Percentiles rank a stretch among this genome's conserved stretches.
Conservation (phyloP, 1,140 invertebrate species). For the Hycleus cichorii region DNA sequence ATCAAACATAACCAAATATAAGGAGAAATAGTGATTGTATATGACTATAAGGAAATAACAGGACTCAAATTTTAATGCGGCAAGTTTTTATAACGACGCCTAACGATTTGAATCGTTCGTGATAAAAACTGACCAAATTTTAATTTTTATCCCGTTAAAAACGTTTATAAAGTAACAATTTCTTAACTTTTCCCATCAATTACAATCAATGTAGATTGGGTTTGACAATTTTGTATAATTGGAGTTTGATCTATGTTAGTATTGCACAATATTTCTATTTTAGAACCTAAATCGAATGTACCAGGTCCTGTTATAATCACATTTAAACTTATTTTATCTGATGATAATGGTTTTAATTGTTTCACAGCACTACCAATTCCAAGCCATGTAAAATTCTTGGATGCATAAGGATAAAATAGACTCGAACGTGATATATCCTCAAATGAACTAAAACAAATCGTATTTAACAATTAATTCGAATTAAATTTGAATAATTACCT, state of each 20-base stretch:
- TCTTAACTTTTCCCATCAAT: constrained; percentile 18
- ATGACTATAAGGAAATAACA: too few species aligned
- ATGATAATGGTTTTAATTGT: constrained; percentile 30
- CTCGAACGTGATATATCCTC: constrained; percentile 5
- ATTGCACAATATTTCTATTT: constrained; percentile 35
- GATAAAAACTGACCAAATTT: too few species aligned
- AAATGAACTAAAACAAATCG: not conserved
- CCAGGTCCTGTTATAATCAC: constrained; percentile 34
- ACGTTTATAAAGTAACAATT: not conserved
- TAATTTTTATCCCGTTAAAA: not conserved
- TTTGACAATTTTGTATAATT: constrained; percentile 33
- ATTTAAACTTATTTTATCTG: constrained; percentile 28
- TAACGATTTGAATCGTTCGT: too few species aligned
- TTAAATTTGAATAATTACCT: constrained; percentile 23
- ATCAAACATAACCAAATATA: too few species aligned
- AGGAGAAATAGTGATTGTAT: too few species aligned
- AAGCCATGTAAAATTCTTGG: constrained; percentile 37
- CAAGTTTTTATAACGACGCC: too few species aligned
- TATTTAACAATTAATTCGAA: not conserved
- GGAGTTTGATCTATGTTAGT: constrained; percentile 18
- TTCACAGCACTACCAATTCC: constrained; percentile 26
- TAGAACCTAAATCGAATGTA: constrained; percentile 37
- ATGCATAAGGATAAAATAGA: constrained; percentile 29
- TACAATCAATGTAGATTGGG: constrained; percentile 35
- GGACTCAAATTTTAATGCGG: too few species aligned